A percentile compares a stretch with the other conserved stretches of the same genome.
phyloP scores from a whole-genome alignment of 2,113 vertebrate genomes.

The Acrocephalus arundinaceus region DNA sequence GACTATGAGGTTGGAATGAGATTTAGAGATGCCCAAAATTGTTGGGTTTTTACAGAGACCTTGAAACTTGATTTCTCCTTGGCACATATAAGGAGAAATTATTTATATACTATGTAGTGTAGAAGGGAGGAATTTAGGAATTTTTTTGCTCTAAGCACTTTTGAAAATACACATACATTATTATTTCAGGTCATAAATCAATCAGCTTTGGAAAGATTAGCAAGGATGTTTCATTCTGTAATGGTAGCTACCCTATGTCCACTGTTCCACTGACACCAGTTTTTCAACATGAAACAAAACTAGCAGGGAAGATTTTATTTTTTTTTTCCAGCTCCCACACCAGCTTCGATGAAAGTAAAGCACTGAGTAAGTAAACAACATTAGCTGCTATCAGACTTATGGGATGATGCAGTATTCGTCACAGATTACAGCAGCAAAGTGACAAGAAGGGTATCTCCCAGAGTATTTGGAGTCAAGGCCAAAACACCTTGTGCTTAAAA shows the following conservation, averaged over 20 bases:
- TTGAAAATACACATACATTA: not conserved
- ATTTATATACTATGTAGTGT: not conserved
- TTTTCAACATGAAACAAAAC: not conserved
- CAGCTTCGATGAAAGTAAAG: not conserved
- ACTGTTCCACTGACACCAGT: not conserved
- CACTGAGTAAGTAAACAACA: not conserved
- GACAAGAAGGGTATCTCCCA: not conserved
- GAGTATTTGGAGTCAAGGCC: not conserved
- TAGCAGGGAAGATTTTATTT: not conserved
- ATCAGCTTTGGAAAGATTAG: not conserved
- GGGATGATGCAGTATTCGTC: not conserved
- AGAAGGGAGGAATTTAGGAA: not conserved
- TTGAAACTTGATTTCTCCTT: not conserved
- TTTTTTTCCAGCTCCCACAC: not conserved
- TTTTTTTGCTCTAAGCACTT: not conserved
- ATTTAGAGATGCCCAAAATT: not conserved
- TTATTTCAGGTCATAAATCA: not conserved
- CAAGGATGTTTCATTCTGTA: not conserved
- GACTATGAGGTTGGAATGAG: not conserved
- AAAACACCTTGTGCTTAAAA: not conserved
- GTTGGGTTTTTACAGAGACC: not conserved
- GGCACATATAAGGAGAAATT: not conserved
- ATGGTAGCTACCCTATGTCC: not conserved
- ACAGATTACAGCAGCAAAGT: not conserved
- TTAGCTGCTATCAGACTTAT: not conserved